These are phyloP conservation scores for Maccullochella peelii DNA, from an alignment of 2,113 vertebrate genomes.

Conservation along the genomic window DNA sequence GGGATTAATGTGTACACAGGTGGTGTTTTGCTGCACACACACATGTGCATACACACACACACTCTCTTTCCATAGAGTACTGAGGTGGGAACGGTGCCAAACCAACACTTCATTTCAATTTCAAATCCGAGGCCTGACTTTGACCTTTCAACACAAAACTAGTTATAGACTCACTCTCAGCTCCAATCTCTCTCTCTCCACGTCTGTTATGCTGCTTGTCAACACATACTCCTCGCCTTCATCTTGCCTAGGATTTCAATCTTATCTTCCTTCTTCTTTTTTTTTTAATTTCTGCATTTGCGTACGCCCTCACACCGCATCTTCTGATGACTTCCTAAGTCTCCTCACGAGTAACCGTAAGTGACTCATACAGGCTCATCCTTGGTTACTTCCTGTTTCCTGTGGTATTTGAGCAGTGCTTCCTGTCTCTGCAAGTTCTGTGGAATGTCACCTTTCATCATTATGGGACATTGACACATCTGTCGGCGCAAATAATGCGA, in stretches of 20 bases:
- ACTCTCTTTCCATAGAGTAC: slow-evolving; percentile 44
- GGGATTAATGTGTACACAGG: slow-evolving; percentile 45
- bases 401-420: slow-evolving; percentile 61
- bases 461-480: slow-evolving; percentile 58
- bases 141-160: slow-evolving; percentile 76
- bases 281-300: slow-evolving; percentile 29
- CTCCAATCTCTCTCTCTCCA: slow-evolving; percentile 21
- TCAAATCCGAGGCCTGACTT: slow-evolving; percentile 76
- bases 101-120: slow-evolving; percentile 80
- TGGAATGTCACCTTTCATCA: slow-evolving; percentile 71
- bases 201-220: slow-evolving; percentile 43
- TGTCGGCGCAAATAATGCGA: slow-evolving; percentile 44
- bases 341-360: slow-evolving; percentile 43
- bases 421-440: slow-evolving; percentile 64
- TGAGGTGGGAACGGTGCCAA: slow-evolving; percentile 64
- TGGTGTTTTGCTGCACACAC: slow-evolving; percentile 33
- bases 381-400: slow-evolving; percentile 76
- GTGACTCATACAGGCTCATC: slow-evolving; percentile 63
- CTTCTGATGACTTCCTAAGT: slow-evolving; percentile 33
- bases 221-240: slow-evolving; percentile 27
- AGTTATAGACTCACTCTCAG: slow-evolving; percentile 56
- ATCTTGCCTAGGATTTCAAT: slow-evolving; percentile 10
- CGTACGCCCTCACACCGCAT: not conserved
- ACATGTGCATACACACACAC: slow-evolving; percentile 31
- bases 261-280: not conserved